A percentile compares a stretch with the other conserved stretches of the same genome.
phyloP scores from a whole-genome alignment of 2,888 invertebrate genomes.

The Adineta ricciae region DNA sequence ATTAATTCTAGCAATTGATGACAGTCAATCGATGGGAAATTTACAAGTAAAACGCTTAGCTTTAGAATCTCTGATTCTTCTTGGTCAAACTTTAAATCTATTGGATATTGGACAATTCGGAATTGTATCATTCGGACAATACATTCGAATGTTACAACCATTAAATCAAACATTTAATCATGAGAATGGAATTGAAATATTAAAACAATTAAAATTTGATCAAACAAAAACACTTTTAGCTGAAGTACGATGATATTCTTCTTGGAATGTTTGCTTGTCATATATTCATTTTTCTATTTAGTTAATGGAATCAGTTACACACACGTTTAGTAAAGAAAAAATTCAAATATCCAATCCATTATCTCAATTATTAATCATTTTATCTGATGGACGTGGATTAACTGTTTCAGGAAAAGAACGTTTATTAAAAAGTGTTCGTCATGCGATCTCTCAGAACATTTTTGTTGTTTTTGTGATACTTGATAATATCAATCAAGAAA shows the following conservation, averaged over 20 bases:
- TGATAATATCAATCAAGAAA: slow-evolving; percentile 59
- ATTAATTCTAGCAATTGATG: slow-evolving; percentile 87
- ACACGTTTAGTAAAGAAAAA: slow-evolving; percentile 6
- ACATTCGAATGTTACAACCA: slow-evolving; percentile 71
- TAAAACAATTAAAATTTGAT: slow-evolving; percentile 25
- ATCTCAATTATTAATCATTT: slow-evolving; percentile 72
- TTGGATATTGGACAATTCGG: slow-evolving; percentile 38
- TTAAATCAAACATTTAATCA: slow-evolving; percentile 76
- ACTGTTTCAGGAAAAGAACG: slow-evolving; percentile 64
- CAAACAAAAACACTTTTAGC: slow-evolving; percentile 29
- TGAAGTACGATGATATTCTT: neutral
- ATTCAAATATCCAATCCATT: slow-evolving; percentile 27
- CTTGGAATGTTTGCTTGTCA: no score
- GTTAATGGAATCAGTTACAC: slow-evolving; percentile 23
- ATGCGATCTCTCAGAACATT: slow-evolving; percentile 69
- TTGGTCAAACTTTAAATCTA: slow-evolving; percentile 27
- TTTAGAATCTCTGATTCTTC: slow-evolving; percentile 25
- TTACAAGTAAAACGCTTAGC: slow-evolving; percentile 56
- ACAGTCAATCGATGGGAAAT: slow-evolving; percentile 64
- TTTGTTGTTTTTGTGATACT: slow-evolving; percentile 89
- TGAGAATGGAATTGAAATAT: slow-evolving; percentile 59
- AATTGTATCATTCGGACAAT: slow-evolving; percentile 42
- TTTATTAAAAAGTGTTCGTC: slow-evolving; percentile 67
- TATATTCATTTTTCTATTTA: slow-evolving; percentile 21
- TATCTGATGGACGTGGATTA: slow-evolving; percentile 81